phyloP scores from a whole-genome alignment of 2,113 vertebrate genomes.

The Amblyornis subalaris region DNA sequence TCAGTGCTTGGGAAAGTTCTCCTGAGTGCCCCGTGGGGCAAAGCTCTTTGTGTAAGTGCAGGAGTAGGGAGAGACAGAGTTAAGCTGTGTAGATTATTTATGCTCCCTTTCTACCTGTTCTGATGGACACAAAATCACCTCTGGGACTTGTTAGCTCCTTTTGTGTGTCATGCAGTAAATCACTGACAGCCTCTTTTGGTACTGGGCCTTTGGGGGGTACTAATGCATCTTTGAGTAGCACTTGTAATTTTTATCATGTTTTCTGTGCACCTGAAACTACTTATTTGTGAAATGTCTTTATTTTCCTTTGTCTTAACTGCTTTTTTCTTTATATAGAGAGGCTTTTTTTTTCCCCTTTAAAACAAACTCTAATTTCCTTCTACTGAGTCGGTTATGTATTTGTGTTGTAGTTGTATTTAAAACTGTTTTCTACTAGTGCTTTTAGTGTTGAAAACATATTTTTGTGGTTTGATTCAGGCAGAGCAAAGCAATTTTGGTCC shows the following conservation, averaged over 20 bases:
- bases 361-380: neutral
- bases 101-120: neutral
- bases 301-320: neutral
- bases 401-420: neutral
- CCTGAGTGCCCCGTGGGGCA: accelerated
- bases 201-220: neutral
- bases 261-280: neutral
- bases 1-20: neutral
- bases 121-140: neutral
- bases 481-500: neutral
- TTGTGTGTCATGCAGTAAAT: neutral
- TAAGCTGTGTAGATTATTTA: neutral
- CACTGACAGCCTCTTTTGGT: neutral
- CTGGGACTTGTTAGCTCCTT: neutral
- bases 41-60: neutral
- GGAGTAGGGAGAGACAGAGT: neutral
- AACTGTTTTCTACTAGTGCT: neutral
- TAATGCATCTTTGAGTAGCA: neutral
- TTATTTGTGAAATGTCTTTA: neutral
- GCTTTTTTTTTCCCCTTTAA: neutral
- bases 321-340: neutral
- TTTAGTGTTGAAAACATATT: neutral
- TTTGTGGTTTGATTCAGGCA: neutral
- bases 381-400: neutral
- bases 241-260: neutral